Evolutionary conservation across 2,113 vertebrate genomes (phyloP).

Genomic region (Labrus mixtus): DNA sequence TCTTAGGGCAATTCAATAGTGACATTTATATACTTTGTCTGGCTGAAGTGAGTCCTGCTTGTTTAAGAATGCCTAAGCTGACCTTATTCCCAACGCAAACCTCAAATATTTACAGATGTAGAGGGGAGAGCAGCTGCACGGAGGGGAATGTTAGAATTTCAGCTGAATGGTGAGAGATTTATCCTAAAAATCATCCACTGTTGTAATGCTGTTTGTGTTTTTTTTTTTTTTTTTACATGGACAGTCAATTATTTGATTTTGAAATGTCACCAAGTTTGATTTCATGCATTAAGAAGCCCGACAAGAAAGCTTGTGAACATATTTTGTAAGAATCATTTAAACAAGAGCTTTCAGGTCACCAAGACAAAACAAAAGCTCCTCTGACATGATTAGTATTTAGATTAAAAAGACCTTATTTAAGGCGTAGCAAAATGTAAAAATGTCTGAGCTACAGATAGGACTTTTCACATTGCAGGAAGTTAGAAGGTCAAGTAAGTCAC

Average conservation of each 20-base stretch:
- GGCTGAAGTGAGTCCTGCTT: conserved; percentile 57
- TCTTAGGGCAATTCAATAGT: conserved; percentile 40
- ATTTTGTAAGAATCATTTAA: neutral
- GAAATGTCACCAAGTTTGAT: neutral
- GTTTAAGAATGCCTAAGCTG: conserved; percentile 63
- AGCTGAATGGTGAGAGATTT: conserved; percentile 7
- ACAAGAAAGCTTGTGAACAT: conserved; percentile 8
- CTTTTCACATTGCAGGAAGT: conserved; percentile 43
- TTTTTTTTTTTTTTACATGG: neutral
- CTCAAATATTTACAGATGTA: conserved; percentile 85
- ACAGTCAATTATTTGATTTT: neutral
- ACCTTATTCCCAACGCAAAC: conserved; percentile 76
- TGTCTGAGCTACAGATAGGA: conserved; percentile 1
- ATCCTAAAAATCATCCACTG: neutral
- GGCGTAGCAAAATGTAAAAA: neutral
- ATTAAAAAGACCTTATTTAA: neutral
- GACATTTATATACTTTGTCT: conserved; percentile 72
- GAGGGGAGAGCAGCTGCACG: conserved; percentile 12
- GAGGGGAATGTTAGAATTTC: conserved; percentile 3
- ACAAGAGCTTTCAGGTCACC: neutral
- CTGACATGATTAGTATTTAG: neutral
- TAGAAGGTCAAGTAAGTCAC: conserved; percentile 40
- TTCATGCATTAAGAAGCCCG: neutral
- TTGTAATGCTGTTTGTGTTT: neutral
- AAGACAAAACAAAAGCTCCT: neutral